phyloP scores from a whole-genome alignment of 2,888 invertebrate genomes.

The Melanostoma scalare region DNA sequence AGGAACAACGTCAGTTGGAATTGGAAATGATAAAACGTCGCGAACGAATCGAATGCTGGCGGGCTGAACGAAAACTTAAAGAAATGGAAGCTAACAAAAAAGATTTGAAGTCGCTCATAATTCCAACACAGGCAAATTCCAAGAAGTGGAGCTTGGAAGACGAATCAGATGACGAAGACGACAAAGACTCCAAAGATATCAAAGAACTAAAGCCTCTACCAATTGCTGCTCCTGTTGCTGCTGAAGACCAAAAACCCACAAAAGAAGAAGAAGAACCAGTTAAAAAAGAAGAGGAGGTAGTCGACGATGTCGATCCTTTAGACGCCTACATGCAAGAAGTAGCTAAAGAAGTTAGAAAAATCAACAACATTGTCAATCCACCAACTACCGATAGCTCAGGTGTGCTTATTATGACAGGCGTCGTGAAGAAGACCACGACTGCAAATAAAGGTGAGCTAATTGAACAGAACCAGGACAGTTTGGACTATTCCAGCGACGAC shows the following conservation, averaged over 20 bases:
- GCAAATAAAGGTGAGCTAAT: constrained; percentile 95
- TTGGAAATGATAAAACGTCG: constrained; percentile 97
- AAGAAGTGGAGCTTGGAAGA: constrained; percentile 98
- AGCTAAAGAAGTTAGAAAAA: constrained; percentile 83
- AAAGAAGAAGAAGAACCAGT: constrained; percentile 81
- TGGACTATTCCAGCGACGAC: constrained; percentile 99
- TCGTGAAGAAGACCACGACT: constrained; percentile 89
- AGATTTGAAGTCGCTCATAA: constrained; percentile 87
- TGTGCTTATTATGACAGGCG: constrained; percentile 91
- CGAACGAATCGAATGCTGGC: constrained; percentile 97
- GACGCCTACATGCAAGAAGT: constrained; percentile 98
- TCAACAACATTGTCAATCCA: constrained; percentile 81
- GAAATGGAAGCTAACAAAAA: constrained; percentile 91
- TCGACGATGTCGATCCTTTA: constrained; percentile 95
- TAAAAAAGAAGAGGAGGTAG: constrained; percentile 82
- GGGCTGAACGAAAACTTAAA: constrained; percentile 95
- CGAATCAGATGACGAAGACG: constrained; percentile 96
- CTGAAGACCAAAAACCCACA: constrained; percentile 67
- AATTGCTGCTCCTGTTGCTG: neutral
- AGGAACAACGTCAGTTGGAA: constrained; percentile 94
- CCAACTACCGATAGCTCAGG: constrained; percentile 83
- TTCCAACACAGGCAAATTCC: constrained; percentile 82
- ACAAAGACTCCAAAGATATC: constrained; percentile 76
- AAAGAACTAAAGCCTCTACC: constrained; percentile 74
- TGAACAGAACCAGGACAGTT: constrained; percentile 98